Evolutionary conservation across 2,797 vertebrate genomes (phyloP).

Genomic region (Erethizon dorsatum): DNA sequence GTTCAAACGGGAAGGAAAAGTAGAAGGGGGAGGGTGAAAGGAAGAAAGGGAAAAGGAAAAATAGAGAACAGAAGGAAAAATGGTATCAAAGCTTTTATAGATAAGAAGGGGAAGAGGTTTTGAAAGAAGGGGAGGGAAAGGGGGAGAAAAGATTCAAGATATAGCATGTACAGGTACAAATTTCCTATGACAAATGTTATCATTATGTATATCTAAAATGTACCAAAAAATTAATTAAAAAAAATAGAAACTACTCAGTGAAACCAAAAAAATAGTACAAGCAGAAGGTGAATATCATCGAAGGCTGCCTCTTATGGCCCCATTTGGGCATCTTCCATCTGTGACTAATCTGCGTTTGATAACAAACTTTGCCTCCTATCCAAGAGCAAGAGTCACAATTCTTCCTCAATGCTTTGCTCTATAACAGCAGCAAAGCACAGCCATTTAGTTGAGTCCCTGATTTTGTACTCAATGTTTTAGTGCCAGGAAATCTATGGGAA

Average conservation of each 20-base stretch:
- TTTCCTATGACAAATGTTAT: not conserved
- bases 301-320: not conserved
- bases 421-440: rapidly evolving
- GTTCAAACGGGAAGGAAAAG: not conserved
- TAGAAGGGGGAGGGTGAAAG: not conserved
- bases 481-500: not conserved
- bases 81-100: not conserved
- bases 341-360: not conserved
- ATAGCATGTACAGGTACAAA: not conserved
- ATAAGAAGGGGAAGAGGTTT: not conserved
- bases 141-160: not conserved
- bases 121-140: not conserved
- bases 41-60: not conserved
- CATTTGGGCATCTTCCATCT: not conserved
- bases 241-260: not conserved
- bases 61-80: not conserved
- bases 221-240: not conserved
- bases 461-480: not conserved
- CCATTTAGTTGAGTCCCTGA: not conserved
- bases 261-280: not conserved
- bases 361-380: not conserved
- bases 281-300: not conserved
- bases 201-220: not conserved
- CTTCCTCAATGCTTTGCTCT: not conserved
- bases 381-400: not conserved